Evolutionary conservation across 2,113 vertebrate genomes (phyloP), one percentile per base, ranked within the genome.

Genomic region (Aleadryas rufinucha): DNA sequence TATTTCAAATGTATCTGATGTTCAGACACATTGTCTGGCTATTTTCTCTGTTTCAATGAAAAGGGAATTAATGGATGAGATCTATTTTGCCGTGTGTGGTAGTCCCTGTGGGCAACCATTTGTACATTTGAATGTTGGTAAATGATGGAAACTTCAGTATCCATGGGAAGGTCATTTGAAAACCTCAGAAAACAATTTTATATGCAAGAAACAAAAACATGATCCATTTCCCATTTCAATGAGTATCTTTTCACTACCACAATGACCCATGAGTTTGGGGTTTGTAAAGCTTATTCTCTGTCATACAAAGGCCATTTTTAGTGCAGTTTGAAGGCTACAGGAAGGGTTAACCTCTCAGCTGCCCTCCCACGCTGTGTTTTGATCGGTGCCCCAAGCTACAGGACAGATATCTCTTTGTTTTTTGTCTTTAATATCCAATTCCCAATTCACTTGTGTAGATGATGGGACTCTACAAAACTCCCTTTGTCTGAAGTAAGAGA

Each of bases 401-500:
- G 97, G 86, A 97, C 88, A 98, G 95, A 95, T 95, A 94, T 87
- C 78, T 93, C 97, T 96, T 97, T 97, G 93, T 96, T 96, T 97
- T 93, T 98, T 4, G 97, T 97, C 98, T 98, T 98, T 98, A 97
- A 98, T 98, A 98, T 98, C 98, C 95, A 93, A 98, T 98, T 98
- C 98, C 97, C 96, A 97, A 95, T 86, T 97, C 95, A 93, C 89
- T 94, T 72, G 92, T 89, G 87, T 96, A 96, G 93, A 97, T 84
- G 90, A 88, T 90, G 80, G 66, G 89, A 87, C 71, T 88, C n/a
- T 44, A 95, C 97, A 98, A 96, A 97, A 96, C 88, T 94, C 75
- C 83, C 89, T 96, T 96, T 97, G 96, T 97, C 71, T 97, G 84
- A 84, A 95, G 70, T 84, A 68, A 93, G 72, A 94, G 83, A 90